Conservation (phyloP, 2,113 vertebrate species). For the Beaufortia kweichowensis region DNA sequence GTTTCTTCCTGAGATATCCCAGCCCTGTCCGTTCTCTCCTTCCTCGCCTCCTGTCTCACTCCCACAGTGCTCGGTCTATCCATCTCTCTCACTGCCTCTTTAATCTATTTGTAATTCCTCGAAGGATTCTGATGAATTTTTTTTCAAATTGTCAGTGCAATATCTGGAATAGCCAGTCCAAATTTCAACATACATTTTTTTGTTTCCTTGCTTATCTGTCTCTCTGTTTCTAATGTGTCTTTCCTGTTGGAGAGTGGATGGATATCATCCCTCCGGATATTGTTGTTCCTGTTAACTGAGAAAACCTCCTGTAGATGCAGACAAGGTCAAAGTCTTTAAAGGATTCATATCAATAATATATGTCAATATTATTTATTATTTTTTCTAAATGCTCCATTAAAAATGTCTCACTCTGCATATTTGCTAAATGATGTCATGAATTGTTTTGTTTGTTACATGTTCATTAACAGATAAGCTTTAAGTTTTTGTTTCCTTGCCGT, state of each 20-base stretch:
- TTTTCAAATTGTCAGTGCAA: conserved; percentile 1
- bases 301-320: not conserved
- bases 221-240: not conserved
- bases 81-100: conserved; percentile 15
- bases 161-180: not conserved
- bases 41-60: conserved; percentile 31
- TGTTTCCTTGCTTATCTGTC: not conserved
- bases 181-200: not conserved
- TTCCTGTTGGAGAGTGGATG: conserved; percentile 12
- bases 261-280: conserved; percentile 55
- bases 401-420: not conserved
- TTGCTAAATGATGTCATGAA: not conserved
- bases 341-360: not conserved
- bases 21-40: conserved; percentile 22
- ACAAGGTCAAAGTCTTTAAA: not conserved
- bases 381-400: no score
- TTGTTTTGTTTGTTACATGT: not conserved
- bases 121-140: conserved; percentile 4
- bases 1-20: conserved; percentile 22
- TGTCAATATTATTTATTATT: no score
- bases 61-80: not conserved
- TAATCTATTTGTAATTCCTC: not conserved
- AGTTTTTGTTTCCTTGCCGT: no score
- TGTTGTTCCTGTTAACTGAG: conserved; percentile 55
- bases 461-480: not conserved